A percentile compares a stretch with the other conserved stretches of the same genome.
Conservation (phyloP, 2,113 vertebrate species). For the Lagopus muta region DNA sequence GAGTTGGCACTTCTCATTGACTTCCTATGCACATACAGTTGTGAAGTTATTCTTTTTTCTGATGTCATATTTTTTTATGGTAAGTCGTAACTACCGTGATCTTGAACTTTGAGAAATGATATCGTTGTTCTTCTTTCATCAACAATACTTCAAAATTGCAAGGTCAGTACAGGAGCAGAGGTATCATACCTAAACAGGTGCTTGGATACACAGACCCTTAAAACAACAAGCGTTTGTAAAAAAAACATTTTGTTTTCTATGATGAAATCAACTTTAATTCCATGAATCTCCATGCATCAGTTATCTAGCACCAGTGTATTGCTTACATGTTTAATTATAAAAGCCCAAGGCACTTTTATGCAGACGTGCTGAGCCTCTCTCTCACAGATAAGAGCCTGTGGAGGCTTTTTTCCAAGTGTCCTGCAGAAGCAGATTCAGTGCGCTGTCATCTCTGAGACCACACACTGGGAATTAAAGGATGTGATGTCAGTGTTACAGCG, state of each 20-base stretch:
- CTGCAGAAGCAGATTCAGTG: neutral
- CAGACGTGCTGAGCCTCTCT: neutral
- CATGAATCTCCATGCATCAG: neutral
- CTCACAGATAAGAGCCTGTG: neutral
- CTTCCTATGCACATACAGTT: neutral
- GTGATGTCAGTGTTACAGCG: neutral
- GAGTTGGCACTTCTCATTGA: conserved; percentile 10
- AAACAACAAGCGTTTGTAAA: neutral
- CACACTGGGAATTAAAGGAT: neutral
- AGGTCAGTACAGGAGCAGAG: neutral
- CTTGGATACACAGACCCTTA: neutral
- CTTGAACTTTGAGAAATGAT: neutral
- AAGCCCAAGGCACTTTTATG: neutral
- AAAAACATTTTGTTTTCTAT: neutral
- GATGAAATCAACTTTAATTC: neutral
- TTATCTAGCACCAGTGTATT: neutral
- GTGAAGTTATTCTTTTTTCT: neutral
- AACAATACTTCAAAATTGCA: neutral
- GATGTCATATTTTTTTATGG: neutral
- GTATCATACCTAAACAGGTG: neutral
- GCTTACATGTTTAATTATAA: neutral
- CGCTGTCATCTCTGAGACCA: neutral
- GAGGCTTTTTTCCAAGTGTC: neutral
- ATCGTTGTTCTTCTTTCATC: neutral
- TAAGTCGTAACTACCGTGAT: neutral